phyloP scores from a whole-genome alignment of 2,888 invertebrate genomes.

The Nemoura dubitans region DNA sequence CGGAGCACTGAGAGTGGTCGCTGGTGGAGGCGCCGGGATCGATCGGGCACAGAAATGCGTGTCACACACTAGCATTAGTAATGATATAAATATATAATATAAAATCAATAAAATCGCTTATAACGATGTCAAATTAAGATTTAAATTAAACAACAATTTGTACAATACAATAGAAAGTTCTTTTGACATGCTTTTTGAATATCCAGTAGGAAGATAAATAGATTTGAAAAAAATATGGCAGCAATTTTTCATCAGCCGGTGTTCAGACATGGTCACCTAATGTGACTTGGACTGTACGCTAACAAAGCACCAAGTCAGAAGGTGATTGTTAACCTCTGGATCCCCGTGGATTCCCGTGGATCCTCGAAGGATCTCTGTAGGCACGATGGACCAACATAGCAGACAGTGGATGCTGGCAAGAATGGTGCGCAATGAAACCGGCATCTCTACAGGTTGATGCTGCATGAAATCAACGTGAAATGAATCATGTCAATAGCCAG shows the following conservation, averaged over 20 bases:
- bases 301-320: background rate
- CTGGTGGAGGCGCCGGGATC: no score
- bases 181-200: background rate
- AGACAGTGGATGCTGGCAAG: background rate
- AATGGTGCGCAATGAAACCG: background rate
- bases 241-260: background rate
- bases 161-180: no score
- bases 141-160: no score
- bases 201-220: background rate
- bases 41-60: no score
- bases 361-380: background rate
- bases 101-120: no score
- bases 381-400: background rate
- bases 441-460: background rate
- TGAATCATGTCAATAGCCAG: conserved; percentile 20
- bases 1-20: no score
- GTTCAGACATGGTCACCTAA: background rate
- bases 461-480: conserved; percentile 26
- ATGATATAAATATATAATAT: no score
- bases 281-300: background rate
- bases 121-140: no score
- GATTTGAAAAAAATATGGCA: background rate
- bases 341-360: background rate
- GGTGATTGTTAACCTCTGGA: conserved; percentile 7
- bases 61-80: no score